phyloP scores from a whole-genome alignment of 2,113 vertebrate genomes.

The Etia nguti region DNA sequence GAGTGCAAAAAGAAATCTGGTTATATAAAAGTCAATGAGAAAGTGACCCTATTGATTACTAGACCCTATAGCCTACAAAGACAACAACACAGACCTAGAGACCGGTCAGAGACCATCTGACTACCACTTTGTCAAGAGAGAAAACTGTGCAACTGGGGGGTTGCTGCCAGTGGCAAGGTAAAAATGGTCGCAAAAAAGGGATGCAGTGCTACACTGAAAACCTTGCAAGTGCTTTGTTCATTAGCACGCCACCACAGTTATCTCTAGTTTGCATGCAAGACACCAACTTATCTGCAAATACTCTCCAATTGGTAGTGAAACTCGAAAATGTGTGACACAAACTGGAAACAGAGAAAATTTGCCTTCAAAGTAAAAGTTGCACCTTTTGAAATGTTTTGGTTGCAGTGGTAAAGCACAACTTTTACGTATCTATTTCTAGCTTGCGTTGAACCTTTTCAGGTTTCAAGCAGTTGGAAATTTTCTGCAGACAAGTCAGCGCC shows the following conservation, averaged over 20 bases:
- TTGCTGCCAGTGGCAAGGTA: background rate
- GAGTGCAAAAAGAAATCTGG: background rate
- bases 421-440: background rate
- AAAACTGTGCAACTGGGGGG: background rate
- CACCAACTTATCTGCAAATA: background rate
- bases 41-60: background rate
- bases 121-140: background rate
- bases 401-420: background rate
- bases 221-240: background rate
- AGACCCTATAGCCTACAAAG: background rate
- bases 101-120: background rate
- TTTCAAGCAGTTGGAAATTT: background rate
- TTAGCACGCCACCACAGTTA: background rate
- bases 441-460: background rate
- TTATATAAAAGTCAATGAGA: background rate
- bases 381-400: background rate
- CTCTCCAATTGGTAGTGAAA: background rate
- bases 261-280: background rate
- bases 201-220: background rate
- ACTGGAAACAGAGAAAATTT: background rate
- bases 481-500: background rate
- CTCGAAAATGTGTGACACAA: background rate
- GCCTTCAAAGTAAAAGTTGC: background rate
- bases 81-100: background rate
- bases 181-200: background rate